These are phyloP conservation scores for Drosophila neonasuta DNA, from an alignment of 2,888 invertebrate genomes.

Conservation along the genomic window DNA sequence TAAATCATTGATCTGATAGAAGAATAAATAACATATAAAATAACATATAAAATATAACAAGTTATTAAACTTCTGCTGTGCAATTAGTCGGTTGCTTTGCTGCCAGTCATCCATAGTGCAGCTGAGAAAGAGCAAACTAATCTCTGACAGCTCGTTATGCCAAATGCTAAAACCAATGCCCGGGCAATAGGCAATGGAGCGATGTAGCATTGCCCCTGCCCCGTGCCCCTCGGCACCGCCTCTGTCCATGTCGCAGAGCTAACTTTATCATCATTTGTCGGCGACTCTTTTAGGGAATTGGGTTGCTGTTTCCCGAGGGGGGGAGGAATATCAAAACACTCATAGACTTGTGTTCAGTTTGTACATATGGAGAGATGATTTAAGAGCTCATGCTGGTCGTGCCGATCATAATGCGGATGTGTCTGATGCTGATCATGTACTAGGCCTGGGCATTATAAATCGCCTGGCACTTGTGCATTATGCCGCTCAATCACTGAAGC, in stretches of 20 bases:
- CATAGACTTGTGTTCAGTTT: conserved; percentile 28
- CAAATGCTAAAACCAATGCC: conserved; percentile 51
- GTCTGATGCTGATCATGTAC: conserved; percentile 32
- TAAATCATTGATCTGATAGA: no score
- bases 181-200: conserved; percentile 15
- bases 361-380: conserved; percentile 70
- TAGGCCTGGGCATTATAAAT: conserved; percentile 56
- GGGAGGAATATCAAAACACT: conserved; percentile 41
- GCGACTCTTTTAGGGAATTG: conserved; percentile 51
- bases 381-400: conserved; percentile 48
- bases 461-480: conserved; percentile 74
- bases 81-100: conserved; percentile 22
- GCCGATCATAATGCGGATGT: conserved; percentile 68
- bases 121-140: conserved; percentile 37
- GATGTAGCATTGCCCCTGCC: not conserved
- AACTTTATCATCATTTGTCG: conserved; percentile 73
- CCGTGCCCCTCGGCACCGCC: conserved; percentile 7
- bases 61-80: not conserved
- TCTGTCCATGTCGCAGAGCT: conserved; percentile 15
- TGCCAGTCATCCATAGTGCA: conserved; percentile 44
- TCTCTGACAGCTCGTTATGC: conserved; percentile 63
- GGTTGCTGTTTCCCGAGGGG: not conserved
- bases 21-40: no score
- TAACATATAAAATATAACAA: not conserved
- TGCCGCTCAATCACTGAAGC: conserved; percentile 59